phyloP scores from a whole-genome alignment of 1,140 invertebrate genomes.

The Macrosteles quadrilineatus region DNA sequence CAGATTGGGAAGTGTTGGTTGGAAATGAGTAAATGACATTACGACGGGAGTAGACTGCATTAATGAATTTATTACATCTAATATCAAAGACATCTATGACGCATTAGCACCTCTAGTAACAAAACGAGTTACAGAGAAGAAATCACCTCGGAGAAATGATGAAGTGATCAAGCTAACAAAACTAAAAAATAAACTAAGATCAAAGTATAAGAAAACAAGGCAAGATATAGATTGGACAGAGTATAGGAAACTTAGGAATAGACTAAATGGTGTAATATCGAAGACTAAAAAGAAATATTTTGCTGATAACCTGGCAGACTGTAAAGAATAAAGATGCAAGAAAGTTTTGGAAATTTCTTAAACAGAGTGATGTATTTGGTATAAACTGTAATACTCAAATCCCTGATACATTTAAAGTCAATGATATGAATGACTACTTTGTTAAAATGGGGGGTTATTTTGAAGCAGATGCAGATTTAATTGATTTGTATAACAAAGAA shows the following conservation, averaged over 20 bases:
- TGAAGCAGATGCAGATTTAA: no score
- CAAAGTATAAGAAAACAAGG: not conserved
- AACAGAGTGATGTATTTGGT: not conserved
- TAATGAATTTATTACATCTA: not conserved
- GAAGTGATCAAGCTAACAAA: not conserved
- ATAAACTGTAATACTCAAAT: no score
- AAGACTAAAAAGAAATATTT: not conserved
- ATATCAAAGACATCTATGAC: no score
- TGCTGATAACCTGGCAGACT: not conserved
- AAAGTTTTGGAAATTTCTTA: not conserved
- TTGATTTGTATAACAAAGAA: no score
- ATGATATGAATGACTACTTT: no score
- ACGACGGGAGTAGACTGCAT: not conserved
- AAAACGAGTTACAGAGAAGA: no score
- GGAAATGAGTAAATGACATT: not conserved
- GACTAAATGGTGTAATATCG: no score
- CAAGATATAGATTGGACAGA: not conserved
- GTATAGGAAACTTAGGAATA: not conserved
- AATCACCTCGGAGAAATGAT: no score
- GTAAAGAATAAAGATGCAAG: not conserved
- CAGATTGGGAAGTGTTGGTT: not conserved
- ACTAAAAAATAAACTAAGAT: not conserved
- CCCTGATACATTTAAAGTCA: no score
- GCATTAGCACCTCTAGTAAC: no score
- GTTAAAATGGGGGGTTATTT: no score